Evolutionary conservation across 2,113 vertebrate genomes (phyloP).

Genomic region (Gambusia affinis): DNA sequence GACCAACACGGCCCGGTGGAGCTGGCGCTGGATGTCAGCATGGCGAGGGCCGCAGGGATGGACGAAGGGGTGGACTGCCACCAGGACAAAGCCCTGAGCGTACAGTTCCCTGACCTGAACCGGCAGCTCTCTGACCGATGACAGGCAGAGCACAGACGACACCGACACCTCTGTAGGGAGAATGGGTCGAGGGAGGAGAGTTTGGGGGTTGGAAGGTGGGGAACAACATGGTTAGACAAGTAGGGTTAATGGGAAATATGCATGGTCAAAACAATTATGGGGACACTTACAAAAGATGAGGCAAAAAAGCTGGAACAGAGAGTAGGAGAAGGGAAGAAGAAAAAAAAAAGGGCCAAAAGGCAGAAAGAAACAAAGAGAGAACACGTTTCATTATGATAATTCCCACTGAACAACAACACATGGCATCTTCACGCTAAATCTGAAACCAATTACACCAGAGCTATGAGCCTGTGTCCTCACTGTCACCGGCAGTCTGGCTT

Average conservation of each 20-base stretch:
- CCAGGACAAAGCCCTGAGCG: conserved; percentile 90
- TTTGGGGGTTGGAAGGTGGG: background rate
- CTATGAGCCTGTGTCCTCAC: conserved; percentile 52
- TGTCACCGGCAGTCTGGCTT: conserved; percentile 42
- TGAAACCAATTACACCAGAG: conserved; percentile 67
- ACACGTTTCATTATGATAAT: conserved; percentile 56
- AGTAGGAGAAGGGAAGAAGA: background rate
- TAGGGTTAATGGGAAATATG: conserved; percentile 14
- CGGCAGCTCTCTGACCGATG: conserved; percentile 90
- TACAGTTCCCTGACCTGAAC: conserved; percentile 91
- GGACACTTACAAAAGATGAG: background rate
- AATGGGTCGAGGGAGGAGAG: conserved; percentile 5
- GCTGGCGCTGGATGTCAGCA: conserved; percentile 87
- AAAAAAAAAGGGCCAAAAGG: conserved; percentile 38
- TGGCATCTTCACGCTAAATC: conserved; percentile 70
- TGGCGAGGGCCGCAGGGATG: conserved; percentile 85
- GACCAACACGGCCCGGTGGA: conserved; percentile 93
- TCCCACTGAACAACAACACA: conserved; percentile 56
- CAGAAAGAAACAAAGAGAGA: conserved; percentile 43
- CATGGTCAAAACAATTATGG: conserved; percentile 11
- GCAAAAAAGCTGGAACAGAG: conserved; percentile 29
- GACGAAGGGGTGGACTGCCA: conserved; percentile 91
- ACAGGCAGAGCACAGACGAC: conserved; percentile 88
- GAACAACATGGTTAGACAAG: conserved; percentile 23
- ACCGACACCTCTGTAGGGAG: conserved; percentile 78